These are phyloP conservation scores for Periophthalmus magnuspinnatus DNA, from an alignment of 2,797 vertebrate species.

Conservation along the genomic window DNA sequence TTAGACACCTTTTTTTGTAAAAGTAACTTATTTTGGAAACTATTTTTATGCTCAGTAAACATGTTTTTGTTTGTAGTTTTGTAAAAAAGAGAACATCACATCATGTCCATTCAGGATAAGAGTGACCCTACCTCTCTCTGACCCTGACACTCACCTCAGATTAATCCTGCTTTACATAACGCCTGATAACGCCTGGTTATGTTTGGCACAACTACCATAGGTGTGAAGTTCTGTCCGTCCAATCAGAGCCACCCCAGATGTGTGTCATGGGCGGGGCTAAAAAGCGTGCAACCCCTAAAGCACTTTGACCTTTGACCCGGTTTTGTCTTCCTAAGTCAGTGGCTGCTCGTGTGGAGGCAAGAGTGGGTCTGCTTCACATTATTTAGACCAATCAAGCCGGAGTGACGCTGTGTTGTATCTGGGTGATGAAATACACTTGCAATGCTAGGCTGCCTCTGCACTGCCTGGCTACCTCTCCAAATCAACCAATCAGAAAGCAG, in stretches of 20 bases:
- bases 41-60: neutral
- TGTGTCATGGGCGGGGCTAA: constrained; percentile 24
- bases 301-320: constrained; percentile 53
- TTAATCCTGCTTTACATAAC: constrained; percentile 68
- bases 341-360: constrained; percentile 2
- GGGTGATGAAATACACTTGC: constrained; percentile 74
- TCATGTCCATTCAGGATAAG: constrained; percentile 5
- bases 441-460: constrained; percentile 64
- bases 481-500: constrained; percentile 56
- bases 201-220: constrained; percentile 46
- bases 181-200: constrained; percentile 56
- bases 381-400: constrained; percentile 26
- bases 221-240: constrained; percentile 60
- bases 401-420: constrained; percentile 59
- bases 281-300: constrained; percentile 29
- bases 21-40: neutral
- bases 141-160: constrained; percentile 65
- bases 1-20: too few species aligned
- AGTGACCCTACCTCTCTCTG: constrained; percentile 48
- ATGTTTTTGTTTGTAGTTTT: constrained; percentile 16
- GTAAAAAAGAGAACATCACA: constrained; percentile 30
- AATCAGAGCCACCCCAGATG: constrained; percentile 36
- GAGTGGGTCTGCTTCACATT: neutral
- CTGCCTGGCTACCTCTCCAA: constrained; percentile 64
- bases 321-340: constrained; percentile 25